Conservation (phyloP, 2,797 vertebrate species). For the Sphenodon punctatus region DNA sequence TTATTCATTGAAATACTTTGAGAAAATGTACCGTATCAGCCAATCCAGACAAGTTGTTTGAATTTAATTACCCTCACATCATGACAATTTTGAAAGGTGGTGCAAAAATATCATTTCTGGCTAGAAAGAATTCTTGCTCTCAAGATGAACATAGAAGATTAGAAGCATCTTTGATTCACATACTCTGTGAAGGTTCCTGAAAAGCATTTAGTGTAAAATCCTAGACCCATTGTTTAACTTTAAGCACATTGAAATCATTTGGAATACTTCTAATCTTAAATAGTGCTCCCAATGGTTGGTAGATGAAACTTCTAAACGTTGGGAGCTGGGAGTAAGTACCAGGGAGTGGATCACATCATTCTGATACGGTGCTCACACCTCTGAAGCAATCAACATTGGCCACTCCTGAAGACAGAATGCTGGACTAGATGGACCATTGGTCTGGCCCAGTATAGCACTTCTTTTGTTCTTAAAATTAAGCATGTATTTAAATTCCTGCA, state of each 20-base stretch:
- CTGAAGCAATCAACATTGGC: too few species aligned
- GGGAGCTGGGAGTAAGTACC: too few species aligned
- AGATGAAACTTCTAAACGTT: too few species aligned
- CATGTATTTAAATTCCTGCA: background rate
- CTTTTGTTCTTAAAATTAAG: background rate
- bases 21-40: conserved; percentile 25
- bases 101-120: background rate
- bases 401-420: too few species aligned
- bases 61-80: conserved; percentile 37
- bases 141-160: background rate
- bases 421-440: too few species aligned
- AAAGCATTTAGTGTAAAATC: background rate
- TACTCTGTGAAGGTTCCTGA: background rate
- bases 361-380: too few species aligned
- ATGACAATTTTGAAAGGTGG: conserved; percentile 18
- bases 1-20: conserved; percentile 45
- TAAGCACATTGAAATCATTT: background rate
- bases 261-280: background rate
- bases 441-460: too few species aligned
- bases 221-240: background rate
- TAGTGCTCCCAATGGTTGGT: too few species aligned
- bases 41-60: conserved; percentile 12
- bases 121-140: background rate
- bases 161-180: background rate
- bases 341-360: too few species aligned